Conservation (phyloP, 2,888 invertebrate genomes). For the Caenorhabditis angaria region DNA sequence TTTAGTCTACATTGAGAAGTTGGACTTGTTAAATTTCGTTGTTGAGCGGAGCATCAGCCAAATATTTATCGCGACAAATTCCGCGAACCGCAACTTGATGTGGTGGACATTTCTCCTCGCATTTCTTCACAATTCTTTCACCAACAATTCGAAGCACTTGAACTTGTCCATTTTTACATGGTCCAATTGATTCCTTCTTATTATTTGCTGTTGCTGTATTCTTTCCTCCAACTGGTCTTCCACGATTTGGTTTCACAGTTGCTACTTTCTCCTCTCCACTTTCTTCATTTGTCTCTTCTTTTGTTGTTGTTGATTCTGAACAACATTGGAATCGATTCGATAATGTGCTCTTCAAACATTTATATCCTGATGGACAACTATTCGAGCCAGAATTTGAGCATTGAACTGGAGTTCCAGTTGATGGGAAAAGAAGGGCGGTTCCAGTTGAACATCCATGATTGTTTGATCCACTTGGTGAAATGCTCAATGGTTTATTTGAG, state of each 20-base stretch:
- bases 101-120: conserved; percentile 68
- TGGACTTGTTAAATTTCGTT: conserved; percentile 34
- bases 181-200: too few species aligned
- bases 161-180: conserved; percentile 64
- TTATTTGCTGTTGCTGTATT: too few species aligned
- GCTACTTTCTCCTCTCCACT: conserved; percentile 24
- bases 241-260: conserved; percentile 11
- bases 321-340: conserved; percentile 51
- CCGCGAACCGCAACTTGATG: conserved; percentile 68
- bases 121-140: conserved; percentile 68
- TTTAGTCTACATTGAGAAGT: background rate
- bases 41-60: conserved; percentile 44
- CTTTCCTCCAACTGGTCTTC: conserved; percentile 34
- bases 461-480: conserved; percentile 13
- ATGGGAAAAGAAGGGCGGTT: conserved; percentile 68
- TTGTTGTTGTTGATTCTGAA: conserved; percentile 8
- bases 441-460: conserved; percentile 66
- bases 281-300: conserved; percentile 16
- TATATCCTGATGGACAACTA: conserved; percentile 66
- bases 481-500: conserved; percentile 24
- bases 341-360: conserved; percentile 48
- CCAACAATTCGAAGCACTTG: conserved; percentile 67
- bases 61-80: conserved; percentile 65
- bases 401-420: conserved; percentile 70
- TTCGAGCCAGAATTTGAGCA: conserved; percentile 60